Evolutionary conservation across 2,113 vertebrate genomes (phyloP).

Genomic region (Halichoeres trimaculatus): DNA sequence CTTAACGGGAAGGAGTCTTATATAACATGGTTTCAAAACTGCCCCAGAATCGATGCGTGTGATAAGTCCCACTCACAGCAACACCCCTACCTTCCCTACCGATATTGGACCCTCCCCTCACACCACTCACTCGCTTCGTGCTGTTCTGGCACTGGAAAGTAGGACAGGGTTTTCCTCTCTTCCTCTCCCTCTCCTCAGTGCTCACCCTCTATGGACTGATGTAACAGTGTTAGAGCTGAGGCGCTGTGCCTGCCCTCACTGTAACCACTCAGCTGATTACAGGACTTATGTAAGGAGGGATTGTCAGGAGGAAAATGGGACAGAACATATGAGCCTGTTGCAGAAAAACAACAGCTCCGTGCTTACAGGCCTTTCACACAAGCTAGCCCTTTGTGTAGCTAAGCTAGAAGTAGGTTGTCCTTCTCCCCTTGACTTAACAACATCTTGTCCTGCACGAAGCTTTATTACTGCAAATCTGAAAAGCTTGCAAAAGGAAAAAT

Average conservation of each 20-base stretch:
- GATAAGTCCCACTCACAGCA: constrained; percentile 55
- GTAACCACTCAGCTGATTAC: constrained; percentile 84
- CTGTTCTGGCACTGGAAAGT: constrained; percentile 74
- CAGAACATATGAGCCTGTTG: constrained; percentile 75
- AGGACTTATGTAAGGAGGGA: constrained; percentile 82
- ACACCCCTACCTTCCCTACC: neutral
- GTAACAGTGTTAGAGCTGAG: constrained; percentile 74
- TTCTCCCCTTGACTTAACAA: constrained; percentile 11
- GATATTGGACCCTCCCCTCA: constrained; percentile 49
- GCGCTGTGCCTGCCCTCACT: constrained; percentile 71
- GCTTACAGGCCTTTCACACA: constrained; percentile 29
- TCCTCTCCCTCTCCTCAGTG: constrained; percentile 28
- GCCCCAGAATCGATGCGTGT: constrained; percentile 59
- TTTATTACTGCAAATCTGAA: neutral
- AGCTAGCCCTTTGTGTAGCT: constrained; percentile 23
- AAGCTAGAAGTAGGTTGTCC: constrained; percentile 19
- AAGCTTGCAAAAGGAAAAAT: constrained; percentile 4
- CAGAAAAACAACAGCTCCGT: constrained; percentile 57
- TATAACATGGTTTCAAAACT: constrained; percentile 75
- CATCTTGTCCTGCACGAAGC: constrained; percentile 1
- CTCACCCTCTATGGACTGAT: constrained; percentile 60
- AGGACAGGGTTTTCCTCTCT: constrained; percentile 81
- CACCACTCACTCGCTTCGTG: constrained; percentile 69
- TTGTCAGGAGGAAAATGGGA: constrained; percentile 76
- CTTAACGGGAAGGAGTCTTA: constrained; percentile 73